A percentile compares a stretch with the other conserved stretches of the same genome.
phyloP scores from a whole-genome alignment of 2,888 invertebrate species.

The Drosophila stalkeri region DNA sequence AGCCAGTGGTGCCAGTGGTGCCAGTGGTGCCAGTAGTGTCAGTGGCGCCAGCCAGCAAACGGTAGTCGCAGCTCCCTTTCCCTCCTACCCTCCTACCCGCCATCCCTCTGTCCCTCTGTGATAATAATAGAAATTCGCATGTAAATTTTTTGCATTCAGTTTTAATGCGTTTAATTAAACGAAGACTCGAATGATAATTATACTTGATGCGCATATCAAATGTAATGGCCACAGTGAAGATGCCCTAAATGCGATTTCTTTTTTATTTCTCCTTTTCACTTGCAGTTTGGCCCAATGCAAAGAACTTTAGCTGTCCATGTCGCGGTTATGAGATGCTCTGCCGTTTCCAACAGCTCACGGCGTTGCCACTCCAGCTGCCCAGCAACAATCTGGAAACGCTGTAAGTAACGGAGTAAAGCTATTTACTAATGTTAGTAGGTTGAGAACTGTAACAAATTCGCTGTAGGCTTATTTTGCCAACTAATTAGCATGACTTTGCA shows the following conservation, averaged over 20 bases:
- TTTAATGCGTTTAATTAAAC: slow-evolving; percentile 35
- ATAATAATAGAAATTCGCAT: slow-evolving; percentile 38
- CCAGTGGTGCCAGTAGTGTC: slow-evolving; percentile 1
- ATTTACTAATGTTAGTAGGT: not conserved
- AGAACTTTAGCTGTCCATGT: slow-evolving; percentile 85
- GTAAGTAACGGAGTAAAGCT: slow-evolving; percentile 80
- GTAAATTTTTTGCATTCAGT: slow-evolving; percentile 37
- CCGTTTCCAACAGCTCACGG: slow-evolving; percentile 83
- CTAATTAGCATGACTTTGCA: not conserved
- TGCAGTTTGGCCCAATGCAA: slow-evolving; percentile 79
- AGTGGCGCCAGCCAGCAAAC: slow-evolving; percentile 43
- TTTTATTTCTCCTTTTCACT: not conserved
- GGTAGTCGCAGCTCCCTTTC: slow-evolving; percentile 9
- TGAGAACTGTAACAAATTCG: not conserved
- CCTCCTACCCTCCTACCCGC: not conserved
- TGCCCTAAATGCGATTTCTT: slow-evolving; percentile 3
- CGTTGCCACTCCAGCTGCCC: slow-evolving; percentile 83
- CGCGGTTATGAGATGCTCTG: slow-evolving; percentile 85
- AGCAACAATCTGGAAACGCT: slow-evolving; percentile 82
- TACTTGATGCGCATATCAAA: slow-evolving; percentile 28
- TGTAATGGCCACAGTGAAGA: slow-evolving; percentile 19
- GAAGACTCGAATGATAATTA: slow-evolving; percentile 25
- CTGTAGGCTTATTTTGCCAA: not conserved
- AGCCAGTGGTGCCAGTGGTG: not conserved
- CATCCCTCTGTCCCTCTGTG: not conserved